Evolutionary conservation across 1,140 invertebrate genomes (phyloP), one percentile per base, ranked within the genome.

Genomic region (Brachionus angularis): DNA sequence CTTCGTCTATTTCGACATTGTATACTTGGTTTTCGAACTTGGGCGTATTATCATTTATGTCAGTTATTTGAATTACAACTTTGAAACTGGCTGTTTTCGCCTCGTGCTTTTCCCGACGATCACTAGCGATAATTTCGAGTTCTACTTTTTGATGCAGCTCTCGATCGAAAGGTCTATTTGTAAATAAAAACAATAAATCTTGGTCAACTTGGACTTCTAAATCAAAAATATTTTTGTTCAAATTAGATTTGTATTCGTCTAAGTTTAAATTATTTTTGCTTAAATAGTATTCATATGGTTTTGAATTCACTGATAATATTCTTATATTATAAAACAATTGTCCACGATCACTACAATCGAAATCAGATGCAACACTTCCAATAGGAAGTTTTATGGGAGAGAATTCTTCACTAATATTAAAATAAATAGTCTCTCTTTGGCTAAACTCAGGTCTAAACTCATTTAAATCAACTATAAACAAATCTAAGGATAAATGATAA

Each of bases 31-130:
- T 29, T 34, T 70, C 33, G 29, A 70, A 70, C 34, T 29, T 50
- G 7, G 67, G 67, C 1, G 67, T 21, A 29, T 70, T 50, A 29
- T 70, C 67, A 53, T 70, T 70, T 50, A 70, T 52, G n/a, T 70
- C 67, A 8, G 23, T 50, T n/a, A 70, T 16, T 36, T 50, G 50
- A n/a, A 70, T 16, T 8, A 70, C 31, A 27, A 70, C 31, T 70
- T 23, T 70, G 2, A 50, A 23, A 34, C 23, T 14, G 0, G 42
- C 29, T 21, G 29, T 27, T 12, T 58, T 58, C 2, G 53, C 23
- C 8, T 42, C 33, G 36, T 36, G 21, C 12, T 39, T n/a, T 10
- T 39, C 12, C 1, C 27, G 1, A 25, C 62, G 62, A 42, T 67
- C 62, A 33, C 12, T 18, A 36, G 62, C 62, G 7, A 47, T 67